phyloP scores from a whole-genome alignment of 2,113 vertebrate genomes.

The Phodopus roborovskii region DNA sequence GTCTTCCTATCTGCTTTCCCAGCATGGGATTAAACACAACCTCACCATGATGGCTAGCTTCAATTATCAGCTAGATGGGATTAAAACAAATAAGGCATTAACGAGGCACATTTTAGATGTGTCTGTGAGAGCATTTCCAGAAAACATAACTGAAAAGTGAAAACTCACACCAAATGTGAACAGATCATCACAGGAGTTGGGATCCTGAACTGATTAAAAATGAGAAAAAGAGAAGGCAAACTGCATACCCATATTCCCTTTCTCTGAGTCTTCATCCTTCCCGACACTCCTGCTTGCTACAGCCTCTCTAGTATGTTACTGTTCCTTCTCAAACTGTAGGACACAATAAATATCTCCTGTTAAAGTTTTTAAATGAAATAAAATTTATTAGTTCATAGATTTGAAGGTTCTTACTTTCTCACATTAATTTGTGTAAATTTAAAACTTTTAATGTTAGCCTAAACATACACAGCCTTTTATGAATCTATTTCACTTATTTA shows the following conservation, averaged over 20 bases:
- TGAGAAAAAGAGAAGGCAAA: neutral
- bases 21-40: neutral
- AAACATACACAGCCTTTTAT: neutral
- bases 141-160: neutral
- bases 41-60: neutral
- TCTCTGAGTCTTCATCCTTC: neutral
- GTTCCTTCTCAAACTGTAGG: neutral
- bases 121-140: neutral
- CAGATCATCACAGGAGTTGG: neutral
- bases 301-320: neutral
- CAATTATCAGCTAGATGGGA: neutral
- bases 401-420: neutral
- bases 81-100: neutral
- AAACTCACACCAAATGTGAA: neutral
- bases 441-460: neutral
- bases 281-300: neutral
- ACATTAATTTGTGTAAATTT: conserved; percentile 17
- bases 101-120: too few species aligned
- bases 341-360: neutral
- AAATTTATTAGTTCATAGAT: neutral
- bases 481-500: neutral
- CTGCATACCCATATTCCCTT: neutral
- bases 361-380: neutral
- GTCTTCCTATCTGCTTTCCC: neutral
- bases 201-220: neutral